Conservation (phyloP, 1,140 invertebrate genomes). For the Neodiprion fabricii region DNA sequence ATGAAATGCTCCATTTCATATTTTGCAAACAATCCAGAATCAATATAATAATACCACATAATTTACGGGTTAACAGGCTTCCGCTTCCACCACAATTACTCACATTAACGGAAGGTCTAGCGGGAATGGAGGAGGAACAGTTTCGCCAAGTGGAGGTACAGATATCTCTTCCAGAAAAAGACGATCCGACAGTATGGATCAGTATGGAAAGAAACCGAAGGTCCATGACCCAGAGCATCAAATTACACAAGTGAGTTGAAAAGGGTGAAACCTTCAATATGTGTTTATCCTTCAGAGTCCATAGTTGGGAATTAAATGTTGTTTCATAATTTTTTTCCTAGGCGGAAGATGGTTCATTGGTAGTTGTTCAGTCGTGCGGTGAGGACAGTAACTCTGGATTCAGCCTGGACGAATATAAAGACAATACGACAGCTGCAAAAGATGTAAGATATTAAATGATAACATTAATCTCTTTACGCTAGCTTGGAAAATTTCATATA, state of each 20-base stretch:
- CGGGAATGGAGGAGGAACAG: conserved; percentile 40
- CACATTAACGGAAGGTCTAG: conserved; percentile 47
- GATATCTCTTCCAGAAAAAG: conserved; percentile 39
- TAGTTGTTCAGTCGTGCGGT: conserved; percentile 47
- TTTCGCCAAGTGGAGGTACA: conserved; percentile 41
- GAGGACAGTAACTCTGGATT: conserved; percentile 56
- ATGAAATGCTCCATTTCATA: neutral
- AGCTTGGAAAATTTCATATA: neutral
- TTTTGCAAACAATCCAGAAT: neutral
- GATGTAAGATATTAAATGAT: conserved; percentile 48
- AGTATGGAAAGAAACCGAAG: conserved; percentile 44
- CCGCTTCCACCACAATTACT: conserved; percentile 5
- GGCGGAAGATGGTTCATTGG: conserved; percentile 45
- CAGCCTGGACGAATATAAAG: conserved; percentile 54
- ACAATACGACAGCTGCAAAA: conserved; percentile 44
- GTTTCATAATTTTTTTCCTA: conserved; percentile 25
- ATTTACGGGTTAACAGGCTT: neutral
- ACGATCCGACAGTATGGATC: conserved; percentile 43
- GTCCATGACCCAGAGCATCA: conserved; percentile 43
- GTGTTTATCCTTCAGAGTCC: conserved; percentile 14
- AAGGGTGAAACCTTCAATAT: neutral
- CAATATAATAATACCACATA: neutral
- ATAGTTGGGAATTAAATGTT: conserved; percentile 8
- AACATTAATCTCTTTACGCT: neutral
- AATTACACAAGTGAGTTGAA: conserved; percentile 36